Evolutionary conservation across 2,888 invertebrate genomes (phyloP).

Genomic region (Scaptomyza parva): DNA sequence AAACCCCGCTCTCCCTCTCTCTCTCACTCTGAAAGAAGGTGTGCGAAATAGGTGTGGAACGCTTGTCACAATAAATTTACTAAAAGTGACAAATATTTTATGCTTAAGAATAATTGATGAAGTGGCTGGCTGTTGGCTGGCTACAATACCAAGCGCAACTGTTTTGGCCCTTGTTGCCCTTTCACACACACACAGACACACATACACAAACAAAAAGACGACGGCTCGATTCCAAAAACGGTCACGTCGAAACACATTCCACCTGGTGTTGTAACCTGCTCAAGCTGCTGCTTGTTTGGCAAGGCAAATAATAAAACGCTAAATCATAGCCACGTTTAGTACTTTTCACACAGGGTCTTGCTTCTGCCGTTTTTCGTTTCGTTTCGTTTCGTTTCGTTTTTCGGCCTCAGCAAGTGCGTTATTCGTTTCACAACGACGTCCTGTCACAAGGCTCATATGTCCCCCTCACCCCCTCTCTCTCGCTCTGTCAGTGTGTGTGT

Average conservation of each 20-base stretch:
- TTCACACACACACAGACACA: slow-evolving; percentile 14
- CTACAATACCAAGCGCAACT: slow-evolving; percentile 13
- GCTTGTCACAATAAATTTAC: slow-evolving; percentile 81
- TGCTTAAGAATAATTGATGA: slow-evolving; percentile 82
- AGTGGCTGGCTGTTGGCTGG: slow-evolving; percentile 63
- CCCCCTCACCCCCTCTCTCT: slow-evolving; percentile 9
- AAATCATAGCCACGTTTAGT: slow-evolving; percentile 79
- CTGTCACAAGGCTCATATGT: slow-evolving; percentile 72
- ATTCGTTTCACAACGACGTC: slow-evolving; percentile 27
- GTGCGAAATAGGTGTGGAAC: slow-evolving; percentile 42
- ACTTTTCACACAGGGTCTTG: slow-evolving; percentile 66
- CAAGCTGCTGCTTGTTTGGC: slow-evolving; percentile 19
- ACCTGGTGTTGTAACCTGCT: slow-evolving; percentile 14
- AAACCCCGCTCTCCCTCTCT: slow-evolving; percentile 25
- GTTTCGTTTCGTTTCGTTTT: too few species aligned
- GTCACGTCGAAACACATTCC: slow-evolving; percentile 58
- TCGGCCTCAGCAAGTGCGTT: slow-evolving; percentile 29
- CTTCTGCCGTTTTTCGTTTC: slow-evolving; percentile 29
- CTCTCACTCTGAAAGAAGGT: neutral
- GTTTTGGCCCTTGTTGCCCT: slow-evolving; percentile 27
- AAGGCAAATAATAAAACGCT: slow-evolving; percentile 75
- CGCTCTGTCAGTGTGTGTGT: slow-evolving; percentile 7
- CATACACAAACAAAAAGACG: neutral
- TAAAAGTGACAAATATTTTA: slow-evolving; percentile 83
- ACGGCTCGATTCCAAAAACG: slow-evolving; percentile 38